Base-by-base conservation (phyloP, 2,888 invertebrate species). In the Phania funesta region DNA sequence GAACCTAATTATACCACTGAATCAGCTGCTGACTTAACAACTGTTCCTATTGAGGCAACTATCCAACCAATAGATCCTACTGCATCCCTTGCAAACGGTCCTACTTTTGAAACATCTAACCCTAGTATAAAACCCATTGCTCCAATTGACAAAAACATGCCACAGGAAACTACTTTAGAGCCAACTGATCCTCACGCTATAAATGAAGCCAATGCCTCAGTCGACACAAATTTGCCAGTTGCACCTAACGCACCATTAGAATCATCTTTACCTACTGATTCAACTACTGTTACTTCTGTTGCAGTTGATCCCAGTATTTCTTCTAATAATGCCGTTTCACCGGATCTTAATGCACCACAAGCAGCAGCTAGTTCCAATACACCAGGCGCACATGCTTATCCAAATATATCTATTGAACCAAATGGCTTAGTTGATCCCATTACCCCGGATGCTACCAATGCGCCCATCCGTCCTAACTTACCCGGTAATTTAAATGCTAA, bases 391-490 rank as follows among this genome's bases (percentile, higher is more conserved):
- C n/a, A n/a, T n/a, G n/a, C n/a, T n/a, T n/a, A 65, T 29, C 83
- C 83, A 2, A 83, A 41, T 24, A 32, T 70, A 9, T 52, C 80
- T 22, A 46, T 68, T 5, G 58, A 73, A 2, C 48, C 77, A 1
- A 80, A 50, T 60, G 46, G 22, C 3, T 46, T 84, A 3, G 65
- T 54, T 3, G 60, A 75, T 46, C 78, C 84, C 1, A 76, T 58
- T 20, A 35, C 67, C 0, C 76, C 84, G 41, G 62, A 54, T 6
- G 44, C 56, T 41, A 60, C 56, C 1, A 56, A 52, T 50, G 16
- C 38, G 5, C 60, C 71, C 9, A 3, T 3, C 11, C 1, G 3
- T 1, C 35, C 78, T 83, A 29, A 26, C 70, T 0, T 56, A 77
- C 26, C 84, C 16, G 16, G 11, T 2, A 4, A 11, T 5, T n/a